Base-by-base conservation (phyloP, 2,888 invertebrate species). In the Dynastes grantii region DNA sequence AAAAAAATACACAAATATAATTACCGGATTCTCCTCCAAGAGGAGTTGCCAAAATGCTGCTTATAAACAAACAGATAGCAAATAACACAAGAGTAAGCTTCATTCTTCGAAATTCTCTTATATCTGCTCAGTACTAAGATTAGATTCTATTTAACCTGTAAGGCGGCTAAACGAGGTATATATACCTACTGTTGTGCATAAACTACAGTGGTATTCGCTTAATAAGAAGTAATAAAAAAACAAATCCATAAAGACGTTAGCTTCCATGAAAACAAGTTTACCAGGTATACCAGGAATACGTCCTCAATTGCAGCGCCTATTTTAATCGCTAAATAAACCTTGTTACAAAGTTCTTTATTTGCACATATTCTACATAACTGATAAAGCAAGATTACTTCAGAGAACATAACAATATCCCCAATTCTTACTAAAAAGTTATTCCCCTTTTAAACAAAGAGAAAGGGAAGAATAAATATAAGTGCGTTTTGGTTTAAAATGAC, bases 11-110 rank as follows among this genome's bases (percentile, higher is more conserved):
- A 11, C 6, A 58, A 32, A 63, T 2, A 61, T 63, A 63, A 8
- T 63, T 32, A 63, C 63, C 63, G 2, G 29, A 2, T 63, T 63
- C 29, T 13, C 63, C 63, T 32, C 63, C 63, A 32, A 29, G 27
- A 11, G 63, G 63, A 13, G 63, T 63, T 9, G 63, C 5, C 29
- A 63, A 13, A 63, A 63, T 32, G 9, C 63, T 29, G 29, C 63
- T 32, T 13, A 63, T 32, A n/a, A 27, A 63, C 11, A 63, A 32
- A 32, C 63, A 29, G 13, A 63, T 32, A 29, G 27, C 13, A 32
- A 63, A 27, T 63, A 32, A 9, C 9, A 63, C 63, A 32, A 63
- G 6, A 27, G 5, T 63, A 29, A 63, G 2, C 32, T 63, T 63
- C 63, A 63, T 63, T 27, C 32, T 37, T 32, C 32, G 13, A 63